Evolutionary conservation across 1,140 invertebrate genomes (phyloP), one percentile per base, ranked within the genome.

Genomic region (Sinonovacula constricta): DNA sequence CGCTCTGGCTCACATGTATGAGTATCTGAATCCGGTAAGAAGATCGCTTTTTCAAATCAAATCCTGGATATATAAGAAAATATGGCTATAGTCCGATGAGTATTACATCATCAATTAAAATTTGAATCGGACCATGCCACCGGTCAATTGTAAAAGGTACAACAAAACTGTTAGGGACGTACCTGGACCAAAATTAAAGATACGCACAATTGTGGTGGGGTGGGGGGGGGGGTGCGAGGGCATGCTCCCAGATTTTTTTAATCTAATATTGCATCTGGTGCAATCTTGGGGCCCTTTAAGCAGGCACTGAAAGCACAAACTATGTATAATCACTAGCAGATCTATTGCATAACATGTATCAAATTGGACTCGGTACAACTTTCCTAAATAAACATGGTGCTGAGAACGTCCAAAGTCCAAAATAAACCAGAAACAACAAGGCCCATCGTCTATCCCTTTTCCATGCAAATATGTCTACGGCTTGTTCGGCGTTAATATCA

Each of bases 131-230:
- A n/a, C n/a, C n/a, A n/a, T n/a, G n/a, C n/a, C n/a, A n/a, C n/a
- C n/a, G n/a, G n/a, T n/a, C n/a, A n/a, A n/a, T n/a, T n/a, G n/a
- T n/a, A n/a, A n/a, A n/a, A n/a, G n/a, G n/a, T n/a, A n/a, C n/a
- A n/a, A n/a, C n/a, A n/a, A n/a, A 60, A 75, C 51, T 54, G n/a
- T 54, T 30, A 57, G 54, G 10, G 54, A 30, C 54, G 54, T 57
- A 24, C 12, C 22, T 26, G 24, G 54, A 15, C 18, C 10, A 57
- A n/a, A n/a, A n/a, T n/a, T n/a, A n/a, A n/a, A n/a, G n/a, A n/a
- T n/a, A n/a, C n/a, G n/a, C n/a, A n/a, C n/a, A n/a, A n/a, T n/a
- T n/a, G n/a, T n/a, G n/a, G n/a, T n/a, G n/a, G n/a, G n/a, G n/a
- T n/a, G n/a, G n/a, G n/a, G n/a, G n/a, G n/a, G n/a, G n/a, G n/a